A percentile compares a stretch with the other conserved stretches of the same genome.
Evolutionary conservation across 2,888 invertebrate genomes (phyloP).

Genomic region (Arctia plantaginis): DNA sequence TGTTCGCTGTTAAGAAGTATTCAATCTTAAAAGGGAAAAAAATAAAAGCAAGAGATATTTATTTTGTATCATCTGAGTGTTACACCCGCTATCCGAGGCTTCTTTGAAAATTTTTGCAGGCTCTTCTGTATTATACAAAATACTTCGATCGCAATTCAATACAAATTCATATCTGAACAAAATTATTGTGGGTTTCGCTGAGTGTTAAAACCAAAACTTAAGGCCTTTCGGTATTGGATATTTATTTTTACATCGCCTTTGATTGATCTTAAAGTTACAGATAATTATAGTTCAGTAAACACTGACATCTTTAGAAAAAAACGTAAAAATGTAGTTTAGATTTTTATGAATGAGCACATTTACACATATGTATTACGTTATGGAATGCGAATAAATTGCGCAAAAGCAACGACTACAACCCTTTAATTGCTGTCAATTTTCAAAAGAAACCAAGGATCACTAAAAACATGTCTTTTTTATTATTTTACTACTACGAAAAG

Average conservation of each 20-base stretch:
- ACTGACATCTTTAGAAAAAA: background rate
- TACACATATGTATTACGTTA: too few species aligned
- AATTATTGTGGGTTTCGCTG: background rate
- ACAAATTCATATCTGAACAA: background rate
- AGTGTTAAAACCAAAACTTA: background rate
- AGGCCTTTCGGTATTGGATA: background rate
- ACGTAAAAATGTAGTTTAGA: background rate
- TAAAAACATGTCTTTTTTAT: slow-evolving; percentile 24
- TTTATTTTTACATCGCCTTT: background rate
- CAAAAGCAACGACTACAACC: background rate
- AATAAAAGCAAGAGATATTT: background rate
- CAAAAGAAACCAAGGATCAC: slow-evolving; percentile 16
- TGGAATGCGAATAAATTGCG: background rate
- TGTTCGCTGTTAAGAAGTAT: background rate
- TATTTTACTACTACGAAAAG: background rate
- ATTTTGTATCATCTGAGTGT: background rate
- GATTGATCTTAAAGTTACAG: background rate
- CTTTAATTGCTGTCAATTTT: background rate
- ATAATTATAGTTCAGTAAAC: background rate
- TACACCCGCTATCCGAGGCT: background rate
- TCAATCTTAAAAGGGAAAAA: background rate
- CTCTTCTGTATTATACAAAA: background rate
- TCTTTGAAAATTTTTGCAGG: background rate
- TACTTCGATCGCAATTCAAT: background rate
- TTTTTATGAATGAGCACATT: background rate